Conservation (phyloP, 2,797 vertebrate species). For the Lycodopsis pacificus region DNA sequence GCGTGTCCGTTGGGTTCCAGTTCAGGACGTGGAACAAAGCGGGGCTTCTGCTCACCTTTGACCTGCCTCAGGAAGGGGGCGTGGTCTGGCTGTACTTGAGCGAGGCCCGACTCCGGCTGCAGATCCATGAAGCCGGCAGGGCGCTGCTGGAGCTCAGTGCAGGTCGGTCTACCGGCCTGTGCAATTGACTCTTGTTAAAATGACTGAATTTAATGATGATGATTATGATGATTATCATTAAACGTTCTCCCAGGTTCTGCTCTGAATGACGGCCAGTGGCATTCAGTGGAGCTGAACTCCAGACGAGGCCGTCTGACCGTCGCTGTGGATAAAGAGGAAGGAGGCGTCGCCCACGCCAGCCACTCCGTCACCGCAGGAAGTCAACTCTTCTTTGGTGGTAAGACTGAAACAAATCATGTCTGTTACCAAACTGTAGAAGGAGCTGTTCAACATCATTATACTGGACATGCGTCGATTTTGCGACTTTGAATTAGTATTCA, state of each 20-base stretch:
- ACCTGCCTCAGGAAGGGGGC: constrained; percentile 80
- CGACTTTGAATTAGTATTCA: neutral
- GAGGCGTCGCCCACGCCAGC: constrained; percentile 69
- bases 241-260: constrained; percentile 78
- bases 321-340: constrained; percentile 83
- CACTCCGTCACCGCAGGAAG: constrained; percentile 72
- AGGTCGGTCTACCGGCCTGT: constrained; percentile 80
- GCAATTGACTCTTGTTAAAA: too few relatives aligned
- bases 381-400: constrained; percentile 90
- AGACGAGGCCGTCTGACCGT: constrained; percentile 84
- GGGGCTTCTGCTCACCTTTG: constrained; percentile 88
- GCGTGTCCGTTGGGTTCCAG: constrained; percentile 83
- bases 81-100: constrained; percentile 86
- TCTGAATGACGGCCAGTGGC: constrained; percentile 93
- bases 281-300: constrained; percentile 85
- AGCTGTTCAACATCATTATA: neutral
- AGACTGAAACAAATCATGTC: constrained; percentile 17
- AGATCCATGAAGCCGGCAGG: constrained; percentile 85
- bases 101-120: constrained; percentile 87
- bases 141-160: constrained; percentile 82
- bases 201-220: neutral
- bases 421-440: neutral
- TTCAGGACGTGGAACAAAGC: constrained; percentile 94
- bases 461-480: neutral
- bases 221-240: neutral